Conservation (phyloP, 2,797 vertebrate genomes). For the Helarctos malayanus region DNA sequence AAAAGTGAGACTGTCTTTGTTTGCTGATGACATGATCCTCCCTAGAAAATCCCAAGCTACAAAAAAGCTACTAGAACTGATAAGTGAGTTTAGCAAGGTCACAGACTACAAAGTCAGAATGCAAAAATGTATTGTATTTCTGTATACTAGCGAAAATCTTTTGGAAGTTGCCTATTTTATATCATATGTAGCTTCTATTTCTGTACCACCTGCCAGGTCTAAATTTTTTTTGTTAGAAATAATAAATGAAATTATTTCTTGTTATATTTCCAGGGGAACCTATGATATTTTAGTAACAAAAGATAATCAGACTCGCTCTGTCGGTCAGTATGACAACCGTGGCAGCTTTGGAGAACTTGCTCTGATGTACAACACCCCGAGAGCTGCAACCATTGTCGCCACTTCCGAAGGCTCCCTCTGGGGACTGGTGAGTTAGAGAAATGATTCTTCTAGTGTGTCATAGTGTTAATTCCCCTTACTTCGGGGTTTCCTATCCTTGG, state of each 20-base stretch:
- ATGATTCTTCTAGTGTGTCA: not conserved
- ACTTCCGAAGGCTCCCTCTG: conserved; percentile 96
- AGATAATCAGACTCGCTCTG: conserved; percentile 92
- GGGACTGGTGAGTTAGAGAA: conserved; percentile 95
- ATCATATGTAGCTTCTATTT: not conserved
- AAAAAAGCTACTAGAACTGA: not conserved
- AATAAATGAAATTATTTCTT: conserved; percentile 66
- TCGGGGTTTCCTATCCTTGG: conserved; percentile 28
- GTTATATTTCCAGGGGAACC: conserved; percentile 91
- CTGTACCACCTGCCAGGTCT: not conserved
- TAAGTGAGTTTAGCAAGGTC: conserved; percentile 15
- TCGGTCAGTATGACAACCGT: conserved; percentile 96
- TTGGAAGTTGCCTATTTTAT: not conserved
- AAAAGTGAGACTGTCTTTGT: conserved; percentile 4
- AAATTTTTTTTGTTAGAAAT: conserved; percentile 25
- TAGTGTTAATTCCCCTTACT: not conserved
- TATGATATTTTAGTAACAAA: conserved; percentile 96
- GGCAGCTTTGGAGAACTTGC: conserved; percentile 99
- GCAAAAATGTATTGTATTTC: not conserved
- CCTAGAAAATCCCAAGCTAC: not conserved
- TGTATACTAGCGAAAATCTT: conserved; percentile 32
- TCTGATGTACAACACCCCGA: conserved; percentile 99
- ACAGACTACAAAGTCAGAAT: conserved; percentile 31
- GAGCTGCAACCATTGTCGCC: conserved; percentile 97
- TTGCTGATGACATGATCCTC: not conserved